These are phyloP conservation scores for Cryptomyrus ogoouensis DNA, from an alignment of 2,113 vertebrate genomes.

Conservation along the genomic window DNA sequence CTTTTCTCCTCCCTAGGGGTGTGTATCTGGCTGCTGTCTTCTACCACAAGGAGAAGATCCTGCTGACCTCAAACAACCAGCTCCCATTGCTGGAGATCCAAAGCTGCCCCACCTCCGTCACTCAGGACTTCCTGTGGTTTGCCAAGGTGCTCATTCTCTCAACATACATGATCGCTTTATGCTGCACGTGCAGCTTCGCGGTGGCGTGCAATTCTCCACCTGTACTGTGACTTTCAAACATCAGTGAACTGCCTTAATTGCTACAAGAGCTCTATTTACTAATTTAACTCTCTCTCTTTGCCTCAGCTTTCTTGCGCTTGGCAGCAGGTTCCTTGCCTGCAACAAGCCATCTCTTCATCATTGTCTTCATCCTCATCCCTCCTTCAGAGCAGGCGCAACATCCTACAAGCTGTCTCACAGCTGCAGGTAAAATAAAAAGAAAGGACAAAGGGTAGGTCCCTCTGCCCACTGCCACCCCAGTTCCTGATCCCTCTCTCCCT, in stretches of 20 bases:
- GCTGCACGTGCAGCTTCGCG: neutral
- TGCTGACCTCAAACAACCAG: conserved; percentile 63
- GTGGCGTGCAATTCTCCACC: neutral
- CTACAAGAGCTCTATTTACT: neutral
- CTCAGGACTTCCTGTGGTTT: conserved; percentile 64
- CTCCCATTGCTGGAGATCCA: conserved; percentile 68
- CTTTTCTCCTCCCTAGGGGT: conserved; percentile 46
- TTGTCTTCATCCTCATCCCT: conserved; percentile 65
- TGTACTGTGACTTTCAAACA: neutral
- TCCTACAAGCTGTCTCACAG: conserved; percentile 61
- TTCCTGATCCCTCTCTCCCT: conserved; percentile 21
- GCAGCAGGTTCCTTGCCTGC: conserved; percentile 64
- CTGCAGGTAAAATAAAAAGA: conserved; percentile 56
- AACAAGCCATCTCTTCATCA: conserved; percentile 55
- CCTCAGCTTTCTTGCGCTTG: conserved; percentile 64
- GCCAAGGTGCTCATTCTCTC: conserved; percentile 57
- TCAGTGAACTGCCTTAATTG: neutral
- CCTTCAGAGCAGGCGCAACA: conserved; percentile 65
- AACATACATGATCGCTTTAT: neutral
- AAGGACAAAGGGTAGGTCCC: neutral
- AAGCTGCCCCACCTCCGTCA: conserved; percentile 61
- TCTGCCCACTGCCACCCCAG: neutral
- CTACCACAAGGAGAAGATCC: conserved; percentile 63
- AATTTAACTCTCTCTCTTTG: neutral
- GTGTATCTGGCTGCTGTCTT: conserved; percentile 63